Base-by-base conservation (phyloP, 2,113 vertebrate genomes). In the Planiliza haematocheilus region DNA sequence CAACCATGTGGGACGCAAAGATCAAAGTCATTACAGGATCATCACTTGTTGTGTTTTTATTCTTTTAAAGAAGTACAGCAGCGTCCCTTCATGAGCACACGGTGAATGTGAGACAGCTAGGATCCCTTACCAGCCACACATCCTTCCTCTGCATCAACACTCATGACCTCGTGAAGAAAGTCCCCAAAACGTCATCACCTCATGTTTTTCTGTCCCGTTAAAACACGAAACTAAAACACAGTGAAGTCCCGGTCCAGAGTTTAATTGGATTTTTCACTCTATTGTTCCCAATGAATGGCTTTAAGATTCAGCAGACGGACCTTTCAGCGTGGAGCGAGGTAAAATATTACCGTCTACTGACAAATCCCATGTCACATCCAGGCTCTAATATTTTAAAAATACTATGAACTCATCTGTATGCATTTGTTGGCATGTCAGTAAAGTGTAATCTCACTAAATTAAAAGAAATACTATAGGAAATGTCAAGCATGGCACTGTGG, bases 241-340 rank as follows among this genome's bases (percentile, higher is more conserved):
- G 89, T 72, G 60, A 56, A 36, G 65, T 43, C 42, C 41, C 46
- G 14, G 36, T 59, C 51, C 45, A 41, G n/a, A 55, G 37, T 74
- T 79, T 79, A 74, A 87, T 74, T 75, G 36, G 78, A 83, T 83
- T 82, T n/a, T 37, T 16, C 8, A n/a, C 34, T 58, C 64, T 51
- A 68, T 80, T 81, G 79, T 78, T 71, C 34, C 45, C 52, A 10
- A 75, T 55, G 65, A 82, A 85, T 77, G 64, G 60, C 14, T 79
- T 60, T 48, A 60, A 14, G 52, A 50, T 41, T 49, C 76, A 86
- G 79, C 83, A 74, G 50, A 85, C 52, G n/a, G 41, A 38, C n/a
- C 70, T 76, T 61, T 74, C 56, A 70, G 0, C 16, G 11, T 42
- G 49, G 16, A 14, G 43, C 30, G 42, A 56, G 41, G 20, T 9